A percentile compares a stretch with the other conserved stretches of the same genome.
Conservation (phyloP, 2,888 invertebrate genomes). For the Lepidocyrtinus sp. region DNA sequence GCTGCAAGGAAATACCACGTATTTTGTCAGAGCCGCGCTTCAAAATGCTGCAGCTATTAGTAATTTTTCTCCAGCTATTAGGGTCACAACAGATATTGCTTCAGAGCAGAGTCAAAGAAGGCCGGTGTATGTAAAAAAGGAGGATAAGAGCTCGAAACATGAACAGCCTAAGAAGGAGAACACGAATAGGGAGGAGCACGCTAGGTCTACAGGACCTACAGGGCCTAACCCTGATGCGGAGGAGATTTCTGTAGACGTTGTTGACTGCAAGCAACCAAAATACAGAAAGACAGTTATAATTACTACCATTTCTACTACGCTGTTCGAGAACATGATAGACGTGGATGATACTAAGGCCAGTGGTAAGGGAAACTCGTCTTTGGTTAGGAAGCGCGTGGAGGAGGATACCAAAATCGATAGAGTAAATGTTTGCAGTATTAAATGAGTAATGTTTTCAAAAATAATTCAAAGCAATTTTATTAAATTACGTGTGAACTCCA, state of each 20-base stretch:
- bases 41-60: constrained; percentile 39
- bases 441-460: no score
- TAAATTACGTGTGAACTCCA: no score
- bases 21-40: constrained; percentile 32
- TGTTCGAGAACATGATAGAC: constrained; percentile 24
- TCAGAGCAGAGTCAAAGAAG: no score
- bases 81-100: constrained; percentile 40
- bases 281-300: constrained; percentile 35
- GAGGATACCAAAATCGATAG: constrained; percentile 30
- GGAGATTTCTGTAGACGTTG: no score
- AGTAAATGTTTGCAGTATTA: constrained; percentile 15
- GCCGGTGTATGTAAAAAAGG: no score
- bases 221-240: no score
- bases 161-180: background rate
- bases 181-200: constrained; percentile 5
- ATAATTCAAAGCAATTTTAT: no score
- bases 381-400: constrained; percentile 27
- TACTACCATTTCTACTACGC: constrained; percentile 23
- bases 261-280: constrained; percentile 4
- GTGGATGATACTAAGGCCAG: no score
- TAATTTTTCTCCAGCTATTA: constrained; percentile 27
- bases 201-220: background rate
- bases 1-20: constrained; percentile 32
- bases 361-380: background rate
- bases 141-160: no score